phyloP scores from a whole-genome alignment of 2,888 invertebrate species.

The Sericinus montela region DNA sequence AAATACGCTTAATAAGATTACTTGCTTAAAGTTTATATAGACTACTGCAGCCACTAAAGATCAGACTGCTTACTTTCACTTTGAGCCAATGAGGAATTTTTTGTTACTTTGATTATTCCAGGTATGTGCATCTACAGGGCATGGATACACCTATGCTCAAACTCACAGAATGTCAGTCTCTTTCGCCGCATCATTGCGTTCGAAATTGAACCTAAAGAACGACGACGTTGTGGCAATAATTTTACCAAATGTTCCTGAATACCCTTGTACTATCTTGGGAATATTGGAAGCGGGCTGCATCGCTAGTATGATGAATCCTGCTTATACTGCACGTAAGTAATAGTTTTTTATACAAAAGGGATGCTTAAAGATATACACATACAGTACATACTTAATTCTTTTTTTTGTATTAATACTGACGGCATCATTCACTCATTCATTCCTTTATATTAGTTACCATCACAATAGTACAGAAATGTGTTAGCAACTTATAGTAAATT shows the following conservation, averaged over 20 bases:
- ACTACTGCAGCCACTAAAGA: no score
- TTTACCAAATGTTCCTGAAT: conserved; percentile 88
- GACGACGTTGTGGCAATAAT: conserved; percentile 84
- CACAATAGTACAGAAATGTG: no score
- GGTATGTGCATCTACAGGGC: conserved; percentile 87
- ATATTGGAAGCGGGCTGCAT: conserved; percentile 83
- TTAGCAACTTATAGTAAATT: no score
- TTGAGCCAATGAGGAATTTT: background rate
- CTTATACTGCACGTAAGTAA: conserved; percentile 58
- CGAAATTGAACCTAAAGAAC: conserved; percentile 80
- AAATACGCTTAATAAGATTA: no score
- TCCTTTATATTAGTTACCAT: no score
- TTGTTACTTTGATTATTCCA: conserved; percentile 41
- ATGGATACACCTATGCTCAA: conserved; percentile 84
- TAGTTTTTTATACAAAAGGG: no score
- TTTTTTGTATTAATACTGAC: background rate
- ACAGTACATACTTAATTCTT: no score
- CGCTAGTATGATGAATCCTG: conserved; percentile 85
- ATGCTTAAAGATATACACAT: no score
- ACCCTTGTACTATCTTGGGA: conserved; percentile 82
- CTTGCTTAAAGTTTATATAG: no score
- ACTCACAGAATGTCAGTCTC: conserved; percentile 80
- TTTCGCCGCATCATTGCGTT: conserved; percentile 82
- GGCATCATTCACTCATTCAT: no score
- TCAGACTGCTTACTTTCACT: no score